phyloP scores from a whole-genome alignment of 2,888 invertebrate genomes.

The Minunthozetes semirufus region DNA sequence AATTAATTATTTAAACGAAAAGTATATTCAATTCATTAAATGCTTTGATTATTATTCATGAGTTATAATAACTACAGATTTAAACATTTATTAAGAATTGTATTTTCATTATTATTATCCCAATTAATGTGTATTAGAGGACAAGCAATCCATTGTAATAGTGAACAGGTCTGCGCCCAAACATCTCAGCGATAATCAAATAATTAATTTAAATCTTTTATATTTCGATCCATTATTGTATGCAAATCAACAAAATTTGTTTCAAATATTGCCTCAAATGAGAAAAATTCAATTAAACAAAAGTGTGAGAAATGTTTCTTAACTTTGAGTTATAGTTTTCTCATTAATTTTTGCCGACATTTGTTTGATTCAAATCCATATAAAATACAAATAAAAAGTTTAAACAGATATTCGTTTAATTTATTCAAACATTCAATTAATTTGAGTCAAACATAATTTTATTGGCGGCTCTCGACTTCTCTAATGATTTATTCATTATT shows the following conservation, averaged over 20 bases:
- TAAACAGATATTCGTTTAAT: neutral
- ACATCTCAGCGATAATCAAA: neutral
- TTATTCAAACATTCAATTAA: neutral
- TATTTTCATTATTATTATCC: neutral
- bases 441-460: neutral
- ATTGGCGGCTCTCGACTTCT: too few relatives aligned
- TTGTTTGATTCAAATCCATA: neutral
- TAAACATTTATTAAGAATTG: neutral
- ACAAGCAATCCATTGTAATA: too few relatives aligned
- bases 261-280: neutral
- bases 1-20: too few relatives aligned
- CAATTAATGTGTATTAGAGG: neutral
- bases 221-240: neutral
- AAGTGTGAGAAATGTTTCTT: neutral
- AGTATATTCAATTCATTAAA: too few relatives aligned
- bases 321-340: neutral
- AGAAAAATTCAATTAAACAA: neutral
- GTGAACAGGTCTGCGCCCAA: constrained; percentile 16
- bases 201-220: neutral
- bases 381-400: neutral
- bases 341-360: neutral
- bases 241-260: neutral
- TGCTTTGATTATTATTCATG: too few relatives aligned
- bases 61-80: too few relatives aligned
- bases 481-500: too few relatives aligned